Evolutionary conservation across 2,888 invertebrate genomes (phyloP), one percentile per base, ranked within the genome.

Genomic region (Harpagoxenus sublaevis): DNA sequence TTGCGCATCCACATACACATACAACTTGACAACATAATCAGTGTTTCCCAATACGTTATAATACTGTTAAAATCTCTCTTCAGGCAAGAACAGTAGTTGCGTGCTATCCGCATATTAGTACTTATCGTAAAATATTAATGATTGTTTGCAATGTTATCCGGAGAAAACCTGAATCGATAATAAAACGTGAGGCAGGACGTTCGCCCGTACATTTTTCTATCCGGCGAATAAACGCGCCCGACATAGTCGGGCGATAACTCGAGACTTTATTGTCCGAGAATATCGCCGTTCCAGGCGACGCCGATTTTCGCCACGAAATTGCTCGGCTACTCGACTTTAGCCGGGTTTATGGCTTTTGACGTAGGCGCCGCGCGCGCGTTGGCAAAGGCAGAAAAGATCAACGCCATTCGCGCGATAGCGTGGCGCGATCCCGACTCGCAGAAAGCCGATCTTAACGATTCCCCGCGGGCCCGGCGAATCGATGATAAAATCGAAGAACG

Each of bases 401-500:
- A 23, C 35, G 48, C 39, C 39, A 18, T 79, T 60, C 12, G 42
- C 12, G 28, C 77, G 78, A 79, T 31, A 68, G 63, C 51, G 28
- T 31, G 35, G 39, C 28, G 42, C 39, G 39, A 57, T 78, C 3
- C 68, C 57, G 28, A 35, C 60, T 70, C 28, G 45, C 51, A 60
- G 48, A 60, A 62, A 81, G 39, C 39, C 39, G 48, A 79, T 35
- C 79, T 79, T 60, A 60, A 79, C 79, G 79, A 60, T 70, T 60
- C 45, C 48, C 57, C 42, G 45, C 63, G 39, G 35, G 35, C 28
- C 63, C 53, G 84, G 81, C 84, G 81, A 81, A 87, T 87, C 84
- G 89, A 87, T 84, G 89, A 89, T 89, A 88, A 86, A 89, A 86
- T 86, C 83, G 81, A 53, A 10, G 55, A 81, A 83, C 79, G 81